These are phyloP conservation scores for Manduca sexta DNA, from an alignment of 1,140 invertebrate genomes.

Conservation along the genomic window DNA sequence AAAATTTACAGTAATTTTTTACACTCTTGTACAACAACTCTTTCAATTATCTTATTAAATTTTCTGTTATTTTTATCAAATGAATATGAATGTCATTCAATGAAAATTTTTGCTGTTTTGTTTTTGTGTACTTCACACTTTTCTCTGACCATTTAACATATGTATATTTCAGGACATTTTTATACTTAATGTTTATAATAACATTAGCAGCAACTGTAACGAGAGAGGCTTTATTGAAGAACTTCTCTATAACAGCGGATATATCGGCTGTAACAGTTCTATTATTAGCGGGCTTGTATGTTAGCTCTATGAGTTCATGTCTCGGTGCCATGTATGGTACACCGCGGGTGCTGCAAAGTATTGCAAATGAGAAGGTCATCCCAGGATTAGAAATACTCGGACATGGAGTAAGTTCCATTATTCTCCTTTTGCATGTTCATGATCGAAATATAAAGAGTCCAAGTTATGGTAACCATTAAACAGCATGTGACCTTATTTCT, in stretches of 20 bases:
- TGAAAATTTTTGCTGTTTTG: too few relatives aligned
- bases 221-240: constrained; percentile 80
- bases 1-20: too few relatives aligned
- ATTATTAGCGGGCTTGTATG: constrained; percentile 92
- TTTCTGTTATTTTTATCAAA: too few relatives aligned
- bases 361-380: constrained; percentile 96
- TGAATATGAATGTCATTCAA: too few relatives aligned
- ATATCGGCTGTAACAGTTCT: constrained; percentile 88
- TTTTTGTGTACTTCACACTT: too few relatives aligned
- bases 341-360: constrained; percentile 94
- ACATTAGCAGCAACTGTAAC: constrained; percentile 92
- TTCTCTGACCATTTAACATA: too few relatives aligned
- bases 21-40: too few relatives aligned
- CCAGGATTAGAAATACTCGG: constrained; percentile 90
- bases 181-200: constrained; percentile 92
- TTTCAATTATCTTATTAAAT: too few relatives aligned
- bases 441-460: too few relatives aligned
- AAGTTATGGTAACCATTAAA: too few relatives aligned
- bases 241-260: constrained; percentile 94
- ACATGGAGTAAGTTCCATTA: constrained; percentile 82
- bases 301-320: constrained; percentile 95
- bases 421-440: too few relatives aligned
- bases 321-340: constrained; percentile 96
- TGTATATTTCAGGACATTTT: constrained; percentile 86
- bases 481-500: too few relatives aligned